Conservation (phyloP, 2,113 vertebrate species). For the Elgaria multicarinata region DNA sequence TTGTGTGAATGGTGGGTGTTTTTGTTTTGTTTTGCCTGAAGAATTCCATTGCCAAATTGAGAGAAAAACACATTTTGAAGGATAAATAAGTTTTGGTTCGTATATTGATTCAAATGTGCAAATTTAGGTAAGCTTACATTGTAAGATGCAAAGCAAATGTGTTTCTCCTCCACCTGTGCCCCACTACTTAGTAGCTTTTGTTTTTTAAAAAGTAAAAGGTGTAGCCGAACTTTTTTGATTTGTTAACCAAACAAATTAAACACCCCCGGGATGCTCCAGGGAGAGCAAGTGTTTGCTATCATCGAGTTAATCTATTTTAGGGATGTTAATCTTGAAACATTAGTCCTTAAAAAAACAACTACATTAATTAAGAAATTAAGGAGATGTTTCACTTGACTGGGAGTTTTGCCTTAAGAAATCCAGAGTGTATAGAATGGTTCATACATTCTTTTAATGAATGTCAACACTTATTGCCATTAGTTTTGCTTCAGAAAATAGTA, state of each 20-base stretch:
- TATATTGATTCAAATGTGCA: no score
- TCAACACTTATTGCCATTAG: constrained; percentile 18
- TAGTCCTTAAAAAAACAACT: neutral
- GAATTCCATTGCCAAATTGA: no score
- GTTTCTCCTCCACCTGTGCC: neutral
- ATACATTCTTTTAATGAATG: constrained; percentile 27
- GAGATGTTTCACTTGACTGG: constrained; percentile 27
- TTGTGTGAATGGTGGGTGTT: no score
- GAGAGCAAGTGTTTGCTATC: neutral
- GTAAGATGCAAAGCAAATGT: no score
- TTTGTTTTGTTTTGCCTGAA: no score
- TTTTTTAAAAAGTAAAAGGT: neutral
- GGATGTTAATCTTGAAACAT: constrained; percentile 31
- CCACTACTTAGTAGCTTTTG: neutral
- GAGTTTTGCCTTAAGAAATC: constrained; percentile 20
- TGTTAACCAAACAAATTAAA: neutral
- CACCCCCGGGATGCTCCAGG: neutral
- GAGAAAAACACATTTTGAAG: no score
- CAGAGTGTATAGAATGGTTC: neutral
- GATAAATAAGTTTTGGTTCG: no score
- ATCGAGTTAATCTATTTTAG: constrained; percentile 20
- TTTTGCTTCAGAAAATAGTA: constrained; percentile 3
- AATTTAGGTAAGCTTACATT: no score
- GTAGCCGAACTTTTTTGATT: neutral
- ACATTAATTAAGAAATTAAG: constrained; percentile 39